Evolutionary conservation across 1,140 invertebrate species (phyloP).

Genomic region (silkworm (Bombyx mori)): DNA sequence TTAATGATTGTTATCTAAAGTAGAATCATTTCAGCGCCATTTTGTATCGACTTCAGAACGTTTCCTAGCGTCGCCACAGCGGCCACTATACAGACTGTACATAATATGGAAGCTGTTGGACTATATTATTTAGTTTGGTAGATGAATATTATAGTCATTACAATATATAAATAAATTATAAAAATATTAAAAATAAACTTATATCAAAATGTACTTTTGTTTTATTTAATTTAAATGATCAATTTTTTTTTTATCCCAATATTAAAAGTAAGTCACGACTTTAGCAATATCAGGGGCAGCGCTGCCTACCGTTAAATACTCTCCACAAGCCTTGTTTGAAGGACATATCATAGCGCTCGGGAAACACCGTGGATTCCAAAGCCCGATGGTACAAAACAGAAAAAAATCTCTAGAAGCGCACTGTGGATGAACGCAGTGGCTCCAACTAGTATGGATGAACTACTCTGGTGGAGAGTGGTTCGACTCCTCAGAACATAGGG

Average conservation of each 20-base stretch:
- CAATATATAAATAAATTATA: conserved; percentile 60
- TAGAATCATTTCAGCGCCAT: conserved; percentile 48
- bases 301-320: too few species aligned
- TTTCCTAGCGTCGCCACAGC: background rate
- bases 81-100: conserved; percentile 61
- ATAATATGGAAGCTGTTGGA: conserved; percentile 65
- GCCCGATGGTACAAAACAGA: too few species aligned
- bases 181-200: conserved; percentile 62
- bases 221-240: background rate
- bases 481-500: too few species aligned
- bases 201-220: conserved; percentile 40
- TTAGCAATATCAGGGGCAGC: too few species aligned
- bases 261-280: background rate
- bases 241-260: background rate
- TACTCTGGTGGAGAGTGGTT: too few species aligned
- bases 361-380: too few species aligned
- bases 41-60: conserved; percentile 30
- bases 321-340: too few species aligned
- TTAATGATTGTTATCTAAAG: conserved; percentile 59
- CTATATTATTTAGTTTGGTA: conserved; percentile 70
- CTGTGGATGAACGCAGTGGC: too few species aligned
- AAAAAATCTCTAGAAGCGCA: too few species aligned
- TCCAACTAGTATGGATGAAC: too few species aligned
- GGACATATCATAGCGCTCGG: too few species aligned
- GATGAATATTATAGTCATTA: conserved; percentile 67